Evolutionary conservation across 2,888 invertebrate species (phyloP).

Genomic region (Polydesmus complanatus): DNA sequence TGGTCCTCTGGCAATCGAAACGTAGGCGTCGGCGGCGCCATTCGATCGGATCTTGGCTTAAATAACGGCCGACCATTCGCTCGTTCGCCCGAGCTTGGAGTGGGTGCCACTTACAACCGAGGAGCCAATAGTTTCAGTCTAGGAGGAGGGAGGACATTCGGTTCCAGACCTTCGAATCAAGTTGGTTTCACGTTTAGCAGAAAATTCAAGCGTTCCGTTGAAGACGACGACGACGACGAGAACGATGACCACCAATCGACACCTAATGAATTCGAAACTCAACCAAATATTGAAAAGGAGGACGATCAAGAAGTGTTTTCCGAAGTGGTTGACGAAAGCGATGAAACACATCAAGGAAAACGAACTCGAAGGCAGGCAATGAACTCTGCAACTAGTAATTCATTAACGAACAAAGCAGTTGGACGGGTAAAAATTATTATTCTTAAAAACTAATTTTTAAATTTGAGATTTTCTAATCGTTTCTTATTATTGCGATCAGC

Average conservation of each 20-base stretch:
- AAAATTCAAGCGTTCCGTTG: background rate
- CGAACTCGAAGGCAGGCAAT: background rate
- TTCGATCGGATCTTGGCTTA: background rate
- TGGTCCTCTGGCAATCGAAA: background rate
- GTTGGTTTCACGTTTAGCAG: background rate
- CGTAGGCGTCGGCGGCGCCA: background rate
- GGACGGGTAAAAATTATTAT: background rate
- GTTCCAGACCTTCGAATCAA: background rate
- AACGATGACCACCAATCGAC: no score
- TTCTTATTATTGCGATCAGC: background rate
- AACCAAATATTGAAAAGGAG: background rate
- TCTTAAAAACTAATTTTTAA: background rate
- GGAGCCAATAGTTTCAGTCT: background rate
- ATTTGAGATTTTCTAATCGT: background rate
- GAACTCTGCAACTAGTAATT: background rate
- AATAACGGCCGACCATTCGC: background rate
- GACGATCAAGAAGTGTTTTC: background rate
- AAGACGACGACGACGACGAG: background rate
- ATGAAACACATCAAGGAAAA: background rate
- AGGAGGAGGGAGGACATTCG: background rate
- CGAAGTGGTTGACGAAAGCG: background rate
- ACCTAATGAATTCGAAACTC: background rate
- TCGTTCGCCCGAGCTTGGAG: background rate
- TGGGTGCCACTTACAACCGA: background rate
- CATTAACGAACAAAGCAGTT: background rate